These are phyloP conservation scores for Zaprionus gabonicus DNA, from an alignment of 1,140 invertebrate species.

Conservation along the genomic window DNA sequence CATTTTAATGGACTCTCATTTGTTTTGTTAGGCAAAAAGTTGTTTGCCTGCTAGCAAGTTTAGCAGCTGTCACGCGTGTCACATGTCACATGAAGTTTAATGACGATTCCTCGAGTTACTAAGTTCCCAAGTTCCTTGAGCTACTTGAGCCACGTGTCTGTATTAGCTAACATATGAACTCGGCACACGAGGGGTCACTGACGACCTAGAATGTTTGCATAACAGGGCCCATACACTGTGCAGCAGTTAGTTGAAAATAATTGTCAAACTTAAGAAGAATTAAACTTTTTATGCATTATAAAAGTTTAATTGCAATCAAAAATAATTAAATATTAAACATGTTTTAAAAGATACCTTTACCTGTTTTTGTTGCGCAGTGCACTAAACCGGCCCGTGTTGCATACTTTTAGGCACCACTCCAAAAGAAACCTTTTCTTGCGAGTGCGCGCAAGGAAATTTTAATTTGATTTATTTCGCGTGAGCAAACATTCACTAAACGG, in stretches of 20 bases:
- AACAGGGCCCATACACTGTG: neutral
- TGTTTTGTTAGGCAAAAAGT: conserved; percentile 25
- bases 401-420: conserved; percentile 56
- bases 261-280: neutral
- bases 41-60: conserved; percentile 15
- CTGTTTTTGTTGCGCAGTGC: conserved; percentile 29
- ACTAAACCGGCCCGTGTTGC: conserved; percentile 33
- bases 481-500: conserved; percentile 22
- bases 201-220: conserved; percentile 49
- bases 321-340: neutral
- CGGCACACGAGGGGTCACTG: conserved; percentile 32
- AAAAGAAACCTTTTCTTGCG: conserved; percentile 45
- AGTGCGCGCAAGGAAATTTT: conserved; percentile 57
- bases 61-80: conserved; percentile 22
- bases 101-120: conserved; percentile 10
- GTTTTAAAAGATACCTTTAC: neutral
- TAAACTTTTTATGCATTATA: neutral
- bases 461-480: conserved; percentile 72
- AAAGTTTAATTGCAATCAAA: neutral
- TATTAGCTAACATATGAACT: conserved; percentile 23
- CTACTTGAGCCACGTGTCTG: conserved; percentile 17
- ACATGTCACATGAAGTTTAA: conserved; percentile 33
- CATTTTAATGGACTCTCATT: conserved; percentile 30
- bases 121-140: conserved; percentile 8
- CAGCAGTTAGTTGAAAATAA: neutral